phyloP scores from a whole-genome alignment of 2,113 vertebrate species.

The Cyphotilapia sp. region DNA sequence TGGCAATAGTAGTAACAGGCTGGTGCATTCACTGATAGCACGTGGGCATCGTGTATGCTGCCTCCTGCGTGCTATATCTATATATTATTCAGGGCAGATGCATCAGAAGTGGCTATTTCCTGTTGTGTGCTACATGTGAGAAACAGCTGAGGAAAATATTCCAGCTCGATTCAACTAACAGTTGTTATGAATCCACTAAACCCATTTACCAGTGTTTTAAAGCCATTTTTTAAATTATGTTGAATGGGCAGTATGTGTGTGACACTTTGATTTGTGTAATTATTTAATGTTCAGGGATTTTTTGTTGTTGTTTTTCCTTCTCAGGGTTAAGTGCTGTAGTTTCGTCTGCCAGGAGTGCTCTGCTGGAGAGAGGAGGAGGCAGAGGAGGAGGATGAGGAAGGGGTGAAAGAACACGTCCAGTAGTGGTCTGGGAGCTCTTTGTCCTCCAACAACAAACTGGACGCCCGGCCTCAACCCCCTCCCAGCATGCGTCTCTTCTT shows the following conservation, averaged over 20 bases:
- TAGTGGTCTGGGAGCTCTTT: slow-evolving; percentile 6
- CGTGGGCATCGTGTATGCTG: not conserved
- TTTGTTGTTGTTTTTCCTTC: not conserved
- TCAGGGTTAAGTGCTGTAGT: slow-evolving; percentile 39
- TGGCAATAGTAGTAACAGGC: not conserved
- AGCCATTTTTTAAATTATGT: not conserved
- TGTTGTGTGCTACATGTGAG: not conserved
- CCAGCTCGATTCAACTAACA: not conserved
- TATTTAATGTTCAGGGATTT: fast-evolving
- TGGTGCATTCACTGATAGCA: fast-evolving
- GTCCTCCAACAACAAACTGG: slow-evolving; percentile 21
- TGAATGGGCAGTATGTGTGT: no score
- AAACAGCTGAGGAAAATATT: not conserved
- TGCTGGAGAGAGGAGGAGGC: slow-evolving; percentile 36
- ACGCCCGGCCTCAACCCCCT: slow-evolving; percentile 12
- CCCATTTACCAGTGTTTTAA: not conserved
- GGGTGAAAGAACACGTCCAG: slow-evolving; percentile 39
- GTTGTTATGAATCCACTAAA: not conserved
- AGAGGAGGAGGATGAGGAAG: slow-evolving; percentile 20
- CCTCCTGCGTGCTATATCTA: not conserved
- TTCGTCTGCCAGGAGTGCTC: slow-evolving; percentile 46
- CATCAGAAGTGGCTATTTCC: not conserved
- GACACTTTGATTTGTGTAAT: not conserved
- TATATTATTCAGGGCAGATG: not conserved
- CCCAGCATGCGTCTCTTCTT: slow-evolving; percentile 64